These are phyloP conservation scores for Cyphomyrus discorhynchus DNA, from an alignment of 2,113 vertebrate species.

Conservation along the genomic window DNA sequence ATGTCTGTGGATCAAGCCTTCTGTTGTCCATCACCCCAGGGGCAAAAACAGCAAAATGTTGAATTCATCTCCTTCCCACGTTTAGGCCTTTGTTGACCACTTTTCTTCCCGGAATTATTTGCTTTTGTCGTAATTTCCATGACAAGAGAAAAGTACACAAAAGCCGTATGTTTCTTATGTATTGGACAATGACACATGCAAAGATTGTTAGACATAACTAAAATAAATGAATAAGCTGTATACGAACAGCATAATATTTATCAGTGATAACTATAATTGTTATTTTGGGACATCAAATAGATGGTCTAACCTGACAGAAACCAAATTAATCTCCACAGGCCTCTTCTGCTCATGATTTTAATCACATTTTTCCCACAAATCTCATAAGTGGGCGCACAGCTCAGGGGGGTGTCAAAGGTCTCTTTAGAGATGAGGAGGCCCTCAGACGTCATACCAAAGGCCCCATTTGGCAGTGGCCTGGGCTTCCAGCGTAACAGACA, in stretches of 20 bases:
- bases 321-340: neutral
- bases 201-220: conserved; percentile 28
- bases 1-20: conserved; percentile 31
- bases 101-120: conserved; percentile 19
- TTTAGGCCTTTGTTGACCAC: conserved; percentile 25
- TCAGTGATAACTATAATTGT: conserved; percentile 12
- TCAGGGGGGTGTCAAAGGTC: neutral
- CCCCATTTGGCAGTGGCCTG: neutral
- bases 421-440: neutral
- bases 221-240: conserved; percentile 21
- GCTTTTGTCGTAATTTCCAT: conserved; percentile 24
- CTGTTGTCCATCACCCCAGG: conserved; percentile 29
- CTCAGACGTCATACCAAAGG: neutral
- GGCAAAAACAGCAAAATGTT: conserved; percentile 39
- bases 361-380: neutral
- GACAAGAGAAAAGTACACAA: conserved; percentile 36
- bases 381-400: neutral
- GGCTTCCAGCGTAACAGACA: neutral
- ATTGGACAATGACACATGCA: conserved; percentile 18
- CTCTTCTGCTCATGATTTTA: neutral
- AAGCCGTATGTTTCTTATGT: conserved; percentile 31
- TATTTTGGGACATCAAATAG: neutral
- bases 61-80: conserved; percentile 26
- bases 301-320: neutral
- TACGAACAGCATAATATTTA: conserved; percentile 26